These are phyloP conservation scores for Hippocampus abdominalis DNA, from an alignment of 2,113 vertebrate genomes.

Conservation along the genomic window DNA sequence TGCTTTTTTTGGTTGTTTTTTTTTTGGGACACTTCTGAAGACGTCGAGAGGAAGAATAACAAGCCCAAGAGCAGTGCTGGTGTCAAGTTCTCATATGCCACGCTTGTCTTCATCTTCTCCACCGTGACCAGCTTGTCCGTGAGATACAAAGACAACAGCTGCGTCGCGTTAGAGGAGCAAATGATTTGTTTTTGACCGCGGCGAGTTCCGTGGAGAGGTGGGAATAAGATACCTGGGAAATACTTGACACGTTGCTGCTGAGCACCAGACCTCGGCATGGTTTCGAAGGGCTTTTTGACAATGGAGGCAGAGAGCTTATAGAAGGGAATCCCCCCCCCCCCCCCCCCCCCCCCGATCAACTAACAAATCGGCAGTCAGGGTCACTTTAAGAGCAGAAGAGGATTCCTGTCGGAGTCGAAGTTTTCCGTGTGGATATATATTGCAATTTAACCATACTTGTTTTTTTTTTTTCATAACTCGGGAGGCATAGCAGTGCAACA, in stretches of 20 bases:
- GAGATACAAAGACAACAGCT: conserved; percentile 52
- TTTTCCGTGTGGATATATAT: conserved; percentile 51
- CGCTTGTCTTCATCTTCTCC: conserved; percentile 17
- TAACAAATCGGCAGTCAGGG: conserved; percentile 21
- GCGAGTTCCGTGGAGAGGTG: background rate
- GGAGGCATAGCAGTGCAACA: background rate
- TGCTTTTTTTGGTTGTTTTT: background rate
- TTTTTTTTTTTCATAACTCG: background rate
- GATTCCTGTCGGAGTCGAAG: conserved; percentile 46
- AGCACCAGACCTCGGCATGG: conserved; percentile 39
- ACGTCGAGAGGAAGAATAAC: conserved; percentile 31
- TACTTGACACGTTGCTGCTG: conserved; percentile 40
- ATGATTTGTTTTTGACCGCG: conserved; percentile 25
- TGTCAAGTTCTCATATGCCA: conserved; percentile 19
- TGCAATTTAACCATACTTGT: conserved; percentile 28
- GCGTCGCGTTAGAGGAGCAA: conserved; percentile 17
- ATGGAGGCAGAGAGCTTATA: conserved; percentile 10
- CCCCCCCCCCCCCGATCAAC: conserved; percentile 13
- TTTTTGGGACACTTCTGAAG: conserved; percentile 34
- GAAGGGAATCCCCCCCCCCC: conserved; percentile 6
- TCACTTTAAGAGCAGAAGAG: conserved; percentile 17
- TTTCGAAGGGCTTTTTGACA: conserved; percentile 28
- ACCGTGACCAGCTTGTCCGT: conserved; percentile 13
- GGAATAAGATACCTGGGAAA: conserved; percentile 38
- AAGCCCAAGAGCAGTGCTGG: conserved; percentile 28